Evolutionary conservation across 2,113 vertebrate species (phyloP), one percentile per base, ranked within the genome.

Genomic region (Catharus bicknelli): DNA sequence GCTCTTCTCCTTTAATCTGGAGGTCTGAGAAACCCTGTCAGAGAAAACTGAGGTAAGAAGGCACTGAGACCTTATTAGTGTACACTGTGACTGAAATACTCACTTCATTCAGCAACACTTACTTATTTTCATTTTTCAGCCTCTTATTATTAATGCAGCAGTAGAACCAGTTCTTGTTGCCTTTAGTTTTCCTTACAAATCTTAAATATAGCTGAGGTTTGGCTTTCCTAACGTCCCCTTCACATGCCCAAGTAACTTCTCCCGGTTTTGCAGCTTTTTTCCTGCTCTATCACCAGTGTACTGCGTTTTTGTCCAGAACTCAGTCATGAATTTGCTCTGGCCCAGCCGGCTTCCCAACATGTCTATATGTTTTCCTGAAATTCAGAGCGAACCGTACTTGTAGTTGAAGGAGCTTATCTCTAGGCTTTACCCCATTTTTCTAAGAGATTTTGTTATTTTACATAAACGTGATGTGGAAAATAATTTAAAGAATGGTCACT

Each of bases 271-370:
- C 38, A 64, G 40, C 20, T 30, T 76, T 50, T 67, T 77, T 69
- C 20, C 59, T 57, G 50, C 25, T 72, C 26, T 30, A 17, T n/a
- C 3, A 2, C 11, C 19, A 40, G 7, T 32, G 32, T 22, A 38
- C 5, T 36, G 13, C 0, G 0, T 1, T 66, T 81, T 62, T 9
- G 40, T 55, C 34, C 7, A 5, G 26, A 90, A 80, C 2, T 34
- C 36, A 53, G n/a, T 61, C 16, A 36, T 8, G 5, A 73, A 22
- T 23, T 53, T 5, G 4, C 16, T 36, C 34, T 81, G 25, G 16
- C 27, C 23, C 27, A 76, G 30, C 9, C 43, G 29, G 29, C 11
- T 38, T 59, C 29, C 29, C 29, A 54, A 1, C 2, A 1, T 3
- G 2, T 40, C 17, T 43, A 10, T 10, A 11, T 73, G 12, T n/a